Evolutionary conservation across 2,888 invertebrate genomes (phyloP).

Genomic region (Amiota mariae): DNA sequence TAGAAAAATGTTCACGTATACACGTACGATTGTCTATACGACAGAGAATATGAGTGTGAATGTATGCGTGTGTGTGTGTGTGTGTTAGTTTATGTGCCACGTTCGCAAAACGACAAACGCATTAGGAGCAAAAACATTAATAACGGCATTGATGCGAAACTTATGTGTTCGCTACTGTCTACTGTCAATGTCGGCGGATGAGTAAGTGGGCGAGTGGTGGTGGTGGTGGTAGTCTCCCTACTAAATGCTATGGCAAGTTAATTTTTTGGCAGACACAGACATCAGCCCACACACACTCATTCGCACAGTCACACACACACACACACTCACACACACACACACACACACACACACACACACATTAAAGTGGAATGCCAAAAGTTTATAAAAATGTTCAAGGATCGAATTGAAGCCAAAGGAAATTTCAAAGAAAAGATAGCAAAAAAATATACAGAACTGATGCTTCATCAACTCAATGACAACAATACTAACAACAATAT

Average conservation of each 20-base stretch:
- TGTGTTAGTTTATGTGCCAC: constrained; percentile 46
- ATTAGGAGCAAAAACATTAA: constrained; percentile 44
- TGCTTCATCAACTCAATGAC: constrained; percentile 21
- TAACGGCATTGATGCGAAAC: constrained; percentile 43
- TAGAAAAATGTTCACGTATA: neutral
- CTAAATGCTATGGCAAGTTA: constrained; percentile 8
- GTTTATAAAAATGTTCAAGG: constrained; percentile 38
- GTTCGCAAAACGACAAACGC: constrained; percentile 49
- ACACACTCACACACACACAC: neutral
- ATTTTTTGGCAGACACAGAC: constrained; percentile 24
- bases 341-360: neutral
- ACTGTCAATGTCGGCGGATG: constrained; percentile 25
- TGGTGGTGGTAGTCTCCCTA: too few species aligned
- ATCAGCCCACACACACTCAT: neutral
- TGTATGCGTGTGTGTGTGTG: constrained; percentile 14
- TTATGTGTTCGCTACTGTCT: constrained; percentile 41
- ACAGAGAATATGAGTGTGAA: neutral
- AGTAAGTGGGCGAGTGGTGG: neutral
- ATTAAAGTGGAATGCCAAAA: constrained; percentile 29
- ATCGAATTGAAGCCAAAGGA: constrained; percentile 6
- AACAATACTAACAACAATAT: constrained; percentile 6
- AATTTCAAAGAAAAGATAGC: neutral
- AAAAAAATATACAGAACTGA: constrained; percentile 13
- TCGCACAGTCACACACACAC: neutral
- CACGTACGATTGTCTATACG: neutral